These are phyloP conservation scores for Delphinapterus leucas DNA, from an alignment of 2,113 vertebrate genomes.

Conservation along the genomic window DNA sequence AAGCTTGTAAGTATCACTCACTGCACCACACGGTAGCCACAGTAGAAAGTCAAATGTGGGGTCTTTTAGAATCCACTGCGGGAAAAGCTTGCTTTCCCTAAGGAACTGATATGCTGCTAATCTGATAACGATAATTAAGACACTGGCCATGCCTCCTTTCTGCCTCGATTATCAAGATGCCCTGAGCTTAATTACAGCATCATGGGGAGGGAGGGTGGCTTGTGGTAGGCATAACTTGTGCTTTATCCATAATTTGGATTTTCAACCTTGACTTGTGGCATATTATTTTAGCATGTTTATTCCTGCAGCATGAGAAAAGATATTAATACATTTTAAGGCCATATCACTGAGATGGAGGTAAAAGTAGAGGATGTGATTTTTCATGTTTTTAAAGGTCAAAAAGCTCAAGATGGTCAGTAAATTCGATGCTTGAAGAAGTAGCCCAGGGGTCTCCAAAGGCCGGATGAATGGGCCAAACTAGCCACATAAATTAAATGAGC, in stretches of 20 bases:
- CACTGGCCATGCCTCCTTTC: not conserved
- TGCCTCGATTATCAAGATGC: not conserved
- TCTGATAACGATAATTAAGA: not conserved
- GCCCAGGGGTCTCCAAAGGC: not conserved
- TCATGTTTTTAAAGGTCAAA: not conserved
- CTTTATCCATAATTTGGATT: not conserved
- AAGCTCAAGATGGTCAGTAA: not conserved
- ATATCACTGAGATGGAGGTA: not conserved
- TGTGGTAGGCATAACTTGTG: not conserved
- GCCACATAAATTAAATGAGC: not conserved
- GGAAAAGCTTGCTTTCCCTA: not conserved
- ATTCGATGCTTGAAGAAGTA: not conserved
- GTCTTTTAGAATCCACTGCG: not conserved
- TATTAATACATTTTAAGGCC: not conserved
- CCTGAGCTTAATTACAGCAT: not conserved
- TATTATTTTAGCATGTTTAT: not conserved
- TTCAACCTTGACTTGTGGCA: not conserved
- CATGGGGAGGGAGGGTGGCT: fast-evolving
- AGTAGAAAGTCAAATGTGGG: not conserved
- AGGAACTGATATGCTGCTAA: not conserved
- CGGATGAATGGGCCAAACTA: not conserved
- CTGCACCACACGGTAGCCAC: not conserved
- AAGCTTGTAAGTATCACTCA: not conserved
- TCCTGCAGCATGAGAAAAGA: not conserved
- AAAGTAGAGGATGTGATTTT: not conserved